Percentiles rank a stretch among this genome's conserved stretches.
phyloP scores from a whole-genome alignment of 2,888 invertebrate genomes.

The Agriopis aurantiaria region DNA sequence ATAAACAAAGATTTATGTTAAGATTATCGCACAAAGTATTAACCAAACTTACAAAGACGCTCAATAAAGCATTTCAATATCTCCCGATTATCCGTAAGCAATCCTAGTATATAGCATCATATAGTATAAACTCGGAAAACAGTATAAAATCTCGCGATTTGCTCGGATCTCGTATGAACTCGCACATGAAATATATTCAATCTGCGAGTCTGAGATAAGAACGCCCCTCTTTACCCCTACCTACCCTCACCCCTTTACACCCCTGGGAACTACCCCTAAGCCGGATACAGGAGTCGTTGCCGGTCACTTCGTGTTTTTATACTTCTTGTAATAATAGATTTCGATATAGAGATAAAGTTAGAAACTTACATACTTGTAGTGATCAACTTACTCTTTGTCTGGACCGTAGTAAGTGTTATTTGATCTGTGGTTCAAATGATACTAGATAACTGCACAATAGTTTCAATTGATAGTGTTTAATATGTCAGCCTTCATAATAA shows the following conservation, averaged over 20 bases:
- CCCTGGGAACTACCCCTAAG: slow-evolving; percentile 53
- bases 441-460: not conserved
- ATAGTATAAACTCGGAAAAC: slow-evolving; percentile 40
- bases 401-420: not conserved
- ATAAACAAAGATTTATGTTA: not conserved
- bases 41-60: slow-evolving; percentile 7
- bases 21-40: slow-evolving; percentile 8
- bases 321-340: slow-evolving; percentile 49
- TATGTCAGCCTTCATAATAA: no score
- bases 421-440: not conserved
- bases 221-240: slow-evolving; percentile 55
- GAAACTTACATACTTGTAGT: not conserved
- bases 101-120: slow-evolving; percentile 18
- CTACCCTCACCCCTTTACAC: slow-evolving; percentile 37
- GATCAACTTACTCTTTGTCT: not conserved
- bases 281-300: slow-evolving; percentile 69
- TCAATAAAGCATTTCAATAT: slow-evolving; percentile 22
- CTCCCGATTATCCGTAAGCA: slow-evolving; percentile 20
- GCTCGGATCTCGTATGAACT: slow-evolving; percentile 65
- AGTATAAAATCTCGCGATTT: slow-evolving; percentile 59
- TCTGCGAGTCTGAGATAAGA: slow-evolving; percentile 89
- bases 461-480: no score
- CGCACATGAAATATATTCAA: slow-evolving; percentile 90
- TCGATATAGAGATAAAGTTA: slow-evolving; percentile 27
- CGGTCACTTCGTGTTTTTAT: slow-evolving; percentile 65